Evolutionary conservation across 1,140 invertebrate species (phyloP).

Genomic region (Ips typographus): DNA sequence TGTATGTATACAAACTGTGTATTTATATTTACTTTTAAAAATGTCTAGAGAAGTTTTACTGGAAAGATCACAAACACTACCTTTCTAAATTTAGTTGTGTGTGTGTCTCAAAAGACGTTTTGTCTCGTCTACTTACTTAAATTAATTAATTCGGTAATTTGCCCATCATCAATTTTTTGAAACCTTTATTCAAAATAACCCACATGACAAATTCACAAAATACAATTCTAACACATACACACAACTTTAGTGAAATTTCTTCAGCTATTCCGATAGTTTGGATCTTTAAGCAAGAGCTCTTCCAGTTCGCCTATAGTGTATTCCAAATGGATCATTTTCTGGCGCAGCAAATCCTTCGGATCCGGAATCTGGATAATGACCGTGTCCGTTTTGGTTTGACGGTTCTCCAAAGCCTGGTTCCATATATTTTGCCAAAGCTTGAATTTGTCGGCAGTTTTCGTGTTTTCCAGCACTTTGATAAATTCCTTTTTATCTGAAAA

Average conservation of each 20-base stretch:
- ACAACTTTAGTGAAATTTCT: not conserved
- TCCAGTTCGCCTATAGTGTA: constrained; percentile 40
- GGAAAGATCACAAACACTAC: no score
- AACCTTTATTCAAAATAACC: not conserved
- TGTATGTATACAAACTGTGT: not conserved
- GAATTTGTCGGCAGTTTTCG: constrained; percentile 38
- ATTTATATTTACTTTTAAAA: not conserved
- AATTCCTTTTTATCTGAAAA: constrained; percentile 40
- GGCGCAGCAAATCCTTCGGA: constrained; percentile 23
- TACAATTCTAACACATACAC: no score
- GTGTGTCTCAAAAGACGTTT: no score
- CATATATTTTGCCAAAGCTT: constrained; percentile 43
- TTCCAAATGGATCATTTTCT: constrained; percentile 35
- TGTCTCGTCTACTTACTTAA: not conserved
- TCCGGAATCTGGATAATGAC: constrained; percentile 43
- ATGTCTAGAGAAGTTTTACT: no score
- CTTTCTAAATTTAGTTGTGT: no score
- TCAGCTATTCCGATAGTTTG: not conserved
- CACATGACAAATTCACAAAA: not conserved
- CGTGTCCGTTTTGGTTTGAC: constrained; percentile 38
- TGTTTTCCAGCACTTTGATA: constrained; percentile 37
- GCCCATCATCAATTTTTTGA: not conserved
- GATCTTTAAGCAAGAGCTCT: constrained; percentile 21
- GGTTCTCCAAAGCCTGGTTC: constrained; percentile 41
- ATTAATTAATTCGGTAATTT: not conserved